These are phyloP conservation scores for Hartigia nigra DNA, from an alignment of 2,888 invertebrate genomes.

Conservation along the genomic window DNA sequence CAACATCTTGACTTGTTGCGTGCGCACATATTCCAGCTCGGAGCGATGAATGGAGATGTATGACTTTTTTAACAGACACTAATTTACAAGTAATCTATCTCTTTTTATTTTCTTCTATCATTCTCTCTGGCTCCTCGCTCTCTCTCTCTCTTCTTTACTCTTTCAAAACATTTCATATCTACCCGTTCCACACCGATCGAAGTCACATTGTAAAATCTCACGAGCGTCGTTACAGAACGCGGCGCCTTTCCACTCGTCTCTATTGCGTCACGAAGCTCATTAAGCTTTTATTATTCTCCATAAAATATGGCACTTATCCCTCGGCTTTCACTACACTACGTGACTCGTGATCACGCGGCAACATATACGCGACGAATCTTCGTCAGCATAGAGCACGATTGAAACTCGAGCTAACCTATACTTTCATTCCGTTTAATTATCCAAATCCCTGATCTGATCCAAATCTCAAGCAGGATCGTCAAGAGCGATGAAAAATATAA, in stretches of 20 bases:
- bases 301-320: constrained; percentile 46
- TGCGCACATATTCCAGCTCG: background rate
- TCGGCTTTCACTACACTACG: constrained; percentile 43
- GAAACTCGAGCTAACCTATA: constrained; percentile 39
- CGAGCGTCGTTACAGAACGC: background rate
- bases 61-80: constrained; percentile 5
- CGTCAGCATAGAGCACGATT: constrained; percentile 4
- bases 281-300: constrained; percentile 48
- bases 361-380: constrained; percentile 31
- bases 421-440: background rate
- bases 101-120: background rate
- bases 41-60: background rate
- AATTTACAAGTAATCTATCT: background rate
- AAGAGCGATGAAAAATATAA: background rate
- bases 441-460: background rate
- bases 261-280: constrained; percentile 48
- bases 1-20: background rate
- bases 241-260: constrained; percentile 24
- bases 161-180: background rate
- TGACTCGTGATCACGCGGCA: constrained; percentile 34
- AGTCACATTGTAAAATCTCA: background rate
- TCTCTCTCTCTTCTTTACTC: background rate
- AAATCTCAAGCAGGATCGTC: background rate
- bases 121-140: background rate
- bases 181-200: background rate